Conservation (phyloP, 1,140 invertebrate genomes). For the Oreohelix idahoensis region DNA sequence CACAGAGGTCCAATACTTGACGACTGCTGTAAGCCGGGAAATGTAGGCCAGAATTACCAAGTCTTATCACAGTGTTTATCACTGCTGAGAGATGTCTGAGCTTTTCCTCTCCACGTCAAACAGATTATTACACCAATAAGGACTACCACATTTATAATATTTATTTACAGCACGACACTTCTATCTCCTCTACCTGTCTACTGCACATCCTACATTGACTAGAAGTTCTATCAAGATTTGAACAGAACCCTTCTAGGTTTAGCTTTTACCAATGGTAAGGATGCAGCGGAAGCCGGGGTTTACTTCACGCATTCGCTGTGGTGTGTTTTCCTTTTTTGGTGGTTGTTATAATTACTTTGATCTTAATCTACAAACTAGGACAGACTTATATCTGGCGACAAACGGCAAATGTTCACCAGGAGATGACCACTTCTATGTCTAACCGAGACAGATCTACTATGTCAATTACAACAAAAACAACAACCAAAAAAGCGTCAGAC, state of each 20-base stretch:
- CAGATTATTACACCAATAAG: not conserved
- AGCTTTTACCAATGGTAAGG: not conserved
- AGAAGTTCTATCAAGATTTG: not conserved
- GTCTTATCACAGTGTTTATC: not conserved
- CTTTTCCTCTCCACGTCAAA: not conserved
- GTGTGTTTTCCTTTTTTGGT: not conserved
- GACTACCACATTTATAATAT: not conserved
- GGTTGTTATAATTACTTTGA: not conserved
- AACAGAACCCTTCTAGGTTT: conserved; percentile 18
- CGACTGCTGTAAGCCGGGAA: not conserved
- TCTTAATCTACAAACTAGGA: not conserved
- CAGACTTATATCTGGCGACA: conserved; percentile 1
- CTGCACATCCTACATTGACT: not conserved
- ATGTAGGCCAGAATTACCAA: not conserved
- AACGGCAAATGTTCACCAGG: not conserved
- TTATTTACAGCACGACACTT: not conserved
- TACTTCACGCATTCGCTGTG: not conserved
- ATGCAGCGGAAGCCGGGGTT: not conserved
- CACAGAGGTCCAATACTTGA: not conserved
- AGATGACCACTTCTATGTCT: not conserved
- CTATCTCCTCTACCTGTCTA: not conserved
- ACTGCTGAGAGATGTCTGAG: not conserved
- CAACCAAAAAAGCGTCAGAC: too few species aligned
- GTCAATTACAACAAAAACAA: too few species aligned
- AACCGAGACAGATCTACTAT: not conserved